phyloP scores from a whole-genome alignment of 2,797 vertebrate genomes.

The Takifugu rubripes region DNA sequence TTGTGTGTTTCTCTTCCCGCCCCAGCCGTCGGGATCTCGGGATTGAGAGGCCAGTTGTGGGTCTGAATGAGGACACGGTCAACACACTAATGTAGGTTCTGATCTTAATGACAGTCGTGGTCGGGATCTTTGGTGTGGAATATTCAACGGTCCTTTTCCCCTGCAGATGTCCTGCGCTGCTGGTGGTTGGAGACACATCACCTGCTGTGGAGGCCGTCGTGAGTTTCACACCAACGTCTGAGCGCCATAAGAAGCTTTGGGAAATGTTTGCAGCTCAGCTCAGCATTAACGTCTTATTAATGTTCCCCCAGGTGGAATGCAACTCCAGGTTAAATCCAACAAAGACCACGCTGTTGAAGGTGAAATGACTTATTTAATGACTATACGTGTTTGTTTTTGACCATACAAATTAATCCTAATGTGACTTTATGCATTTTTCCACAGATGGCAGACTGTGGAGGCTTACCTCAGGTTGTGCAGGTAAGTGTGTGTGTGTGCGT shows the following conservation, averaged over 20 bases:
- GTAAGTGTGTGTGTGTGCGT: slow-evolving; percentile 61
- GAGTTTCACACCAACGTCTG: slow-evolving; percentile 49
- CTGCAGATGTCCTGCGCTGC: slow-evolving; percentile 85
- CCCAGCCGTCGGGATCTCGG: slow-evolving; percentile 89
- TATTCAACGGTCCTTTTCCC: neutral
- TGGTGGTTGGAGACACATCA: slow-evolving; percentile 94
- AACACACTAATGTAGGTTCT: slow-evolving; percentile 88
- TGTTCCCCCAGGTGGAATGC: slow-evolving; percentile 88
- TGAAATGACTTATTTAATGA: slow-evolving; percentile 36
- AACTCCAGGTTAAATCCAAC: slow-evolving; percentile 95
- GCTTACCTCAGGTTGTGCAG: slow-evolving; percentile 95
- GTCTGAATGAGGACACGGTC: slow-evolving; percentile 81
- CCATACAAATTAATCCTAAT: slow-evolving; percentile 3
- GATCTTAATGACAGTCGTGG: neutral
- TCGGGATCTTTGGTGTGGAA: too few species aligned
- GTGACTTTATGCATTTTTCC: neutral
- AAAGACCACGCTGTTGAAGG: slow-evolving; percentile 94
- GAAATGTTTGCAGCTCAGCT: neutral
- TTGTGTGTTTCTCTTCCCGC: neutral
- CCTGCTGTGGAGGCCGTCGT: slow-evolving; percentile 96
- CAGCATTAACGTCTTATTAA: neutral
- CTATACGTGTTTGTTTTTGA: neutral
- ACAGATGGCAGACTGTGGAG: slow-evolving; percentile 98
- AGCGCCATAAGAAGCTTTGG: neutral
- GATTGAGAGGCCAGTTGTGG: slow-evolving; percentile 87